phyloP scores from a whole-genome alignment of 2,113 vertebrate genomes.

The Triplophysa rosa region DNA sequence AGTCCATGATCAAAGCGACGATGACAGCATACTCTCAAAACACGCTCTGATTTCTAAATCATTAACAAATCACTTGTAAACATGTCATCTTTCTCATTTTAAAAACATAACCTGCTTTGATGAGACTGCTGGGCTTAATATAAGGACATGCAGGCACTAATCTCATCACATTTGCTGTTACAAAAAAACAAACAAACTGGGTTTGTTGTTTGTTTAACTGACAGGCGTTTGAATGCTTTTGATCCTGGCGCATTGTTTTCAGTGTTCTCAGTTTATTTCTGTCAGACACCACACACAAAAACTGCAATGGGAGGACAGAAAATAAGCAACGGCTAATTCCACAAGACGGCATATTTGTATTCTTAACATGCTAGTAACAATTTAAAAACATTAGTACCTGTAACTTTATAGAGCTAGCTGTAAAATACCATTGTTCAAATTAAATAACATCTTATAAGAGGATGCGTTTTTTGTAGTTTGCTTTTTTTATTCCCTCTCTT shows the following conservation, averaged over 20 bases:
- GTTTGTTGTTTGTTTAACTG: conserved; percentile 70
- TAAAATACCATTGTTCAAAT: too few relatives aligned
- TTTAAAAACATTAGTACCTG: too few relatives aligned
- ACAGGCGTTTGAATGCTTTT: conserved; percentile 68
- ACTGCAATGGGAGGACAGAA: neutral
- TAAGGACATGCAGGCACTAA: conserved; percentile 67
- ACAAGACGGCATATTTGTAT: neutral
- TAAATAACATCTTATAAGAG: neutral
- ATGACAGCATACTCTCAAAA: conserved; percentile 56
- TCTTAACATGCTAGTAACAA: neutral
- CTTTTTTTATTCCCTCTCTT: neutral
- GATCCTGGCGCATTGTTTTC: conserved; percentile 17
- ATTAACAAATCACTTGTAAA: conserved; percentile 64
- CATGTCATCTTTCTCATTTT: conserved; percentile 69
- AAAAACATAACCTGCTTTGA: conserved; percentile 64
- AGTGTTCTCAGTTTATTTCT: conserved; percentile 19
- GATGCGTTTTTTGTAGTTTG: neutral
- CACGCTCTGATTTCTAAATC: conserved; percentile 68
- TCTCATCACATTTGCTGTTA: conserved; percentile 69
- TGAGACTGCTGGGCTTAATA: conserved; percentile 70
- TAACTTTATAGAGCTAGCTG: neutral
- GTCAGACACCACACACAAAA: conserved; percentile 15
- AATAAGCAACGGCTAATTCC: neutral
- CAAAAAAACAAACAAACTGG: conserved; percentile 41
- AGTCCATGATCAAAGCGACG: conserved; percentile 63